Evolutionary conservation across 1,140 invertebrate genomes (phyloP).

Genomic region (Araneus ventricosus): DNA sequence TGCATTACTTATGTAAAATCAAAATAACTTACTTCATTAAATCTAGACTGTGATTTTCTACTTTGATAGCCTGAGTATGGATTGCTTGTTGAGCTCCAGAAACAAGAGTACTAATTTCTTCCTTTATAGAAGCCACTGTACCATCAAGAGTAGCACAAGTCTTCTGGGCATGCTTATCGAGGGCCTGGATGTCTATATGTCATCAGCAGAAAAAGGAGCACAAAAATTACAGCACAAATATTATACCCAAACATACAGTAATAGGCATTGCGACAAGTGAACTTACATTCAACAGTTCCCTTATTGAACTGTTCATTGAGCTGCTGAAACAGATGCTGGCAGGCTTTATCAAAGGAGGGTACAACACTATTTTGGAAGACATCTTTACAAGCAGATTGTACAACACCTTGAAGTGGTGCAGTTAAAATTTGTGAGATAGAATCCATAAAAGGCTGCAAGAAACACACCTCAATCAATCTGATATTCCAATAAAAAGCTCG

Average conservation of each 20-base stretch:
- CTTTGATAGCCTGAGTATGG: neutral
- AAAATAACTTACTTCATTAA: conserved; percentile 63
- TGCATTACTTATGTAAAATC: too few species aligned
- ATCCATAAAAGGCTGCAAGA: conserved; percentile 86
- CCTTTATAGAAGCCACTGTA: neutral
- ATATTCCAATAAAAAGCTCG: neutral
- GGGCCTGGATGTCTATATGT: conserved; percentile 35
- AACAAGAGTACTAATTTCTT: conserved; percentile 50
- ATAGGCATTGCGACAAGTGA: neutral
- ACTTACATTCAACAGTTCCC: conserved; percentile 92
- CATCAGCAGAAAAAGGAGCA: neutral
- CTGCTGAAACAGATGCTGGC: conserved; percentile 91
- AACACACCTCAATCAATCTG: neutral
- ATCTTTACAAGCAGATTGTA: conserved; percentile 87
- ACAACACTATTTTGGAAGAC: conserved; percentile 87
- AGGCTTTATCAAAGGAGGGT: conserved; percentile 91
- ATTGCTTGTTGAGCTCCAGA: conserved; percentile 6
- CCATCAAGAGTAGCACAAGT: conserved; percentile 25
- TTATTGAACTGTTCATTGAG: conserved; percentile 91
- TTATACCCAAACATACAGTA: neutral
- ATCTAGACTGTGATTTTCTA: conserved; percentile 39
- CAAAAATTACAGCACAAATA: neutral
- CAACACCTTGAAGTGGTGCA: conserved; percentile 84
- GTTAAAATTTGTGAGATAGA: conserved; percentile 85
- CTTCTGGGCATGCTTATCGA: conserved; percentile 40